Evolutionary conservation across 1,140 invertebrate genomes (phyloP).

Genomic region (Phocides pigmalion): DNA sequence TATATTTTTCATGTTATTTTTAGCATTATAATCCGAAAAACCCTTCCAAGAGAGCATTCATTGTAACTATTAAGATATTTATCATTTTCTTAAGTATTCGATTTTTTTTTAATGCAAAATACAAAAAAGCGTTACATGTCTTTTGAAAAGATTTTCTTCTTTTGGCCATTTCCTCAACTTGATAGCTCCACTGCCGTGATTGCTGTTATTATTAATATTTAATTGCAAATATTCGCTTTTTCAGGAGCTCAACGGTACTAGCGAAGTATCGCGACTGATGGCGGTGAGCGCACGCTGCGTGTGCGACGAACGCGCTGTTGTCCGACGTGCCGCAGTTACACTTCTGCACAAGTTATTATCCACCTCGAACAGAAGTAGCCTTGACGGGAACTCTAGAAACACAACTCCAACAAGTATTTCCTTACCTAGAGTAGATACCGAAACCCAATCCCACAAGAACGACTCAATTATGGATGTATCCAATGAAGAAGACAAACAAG

Average conservation of each 20-base stretch:
- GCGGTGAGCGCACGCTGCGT: slow-evolving; percentile 58
- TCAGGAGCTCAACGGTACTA: slow-evolving; percentile 58
- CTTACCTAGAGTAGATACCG: not conserved
- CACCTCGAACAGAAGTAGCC: slow-evolving; percentile 2
- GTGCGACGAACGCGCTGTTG: slow-evolving; percentile 71
- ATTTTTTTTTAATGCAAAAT: no score
- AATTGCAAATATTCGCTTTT: no score
- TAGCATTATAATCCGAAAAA: no score
- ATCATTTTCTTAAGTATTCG: no score
- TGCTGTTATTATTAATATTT: slow-evolving; percentile 33
- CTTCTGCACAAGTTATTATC: slow-evolving; percentile 58
- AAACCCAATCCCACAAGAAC: not conserved
- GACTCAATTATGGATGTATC: not conserved
- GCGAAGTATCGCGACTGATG: slow-evolving; percentile 57
- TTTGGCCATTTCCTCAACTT: no score
- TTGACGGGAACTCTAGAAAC: not conserved
- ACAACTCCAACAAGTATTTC: not conserved
- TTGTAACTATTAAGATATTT: no score
- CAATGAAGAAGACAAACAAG: not conserved
- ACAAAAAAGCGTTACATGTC: no score
- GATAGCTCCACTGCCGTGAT: no score
- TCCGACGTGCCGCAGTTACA: slow-evolving; percentile 58
- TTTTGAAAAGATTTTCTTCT: no score
- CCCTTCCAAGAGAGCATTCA: no score
- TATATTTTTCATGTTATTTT: no score